Evolutionary conservation across 2,113 vertebrate genomes (phyloP).

Genomic region (Oophaga pumilio): DNA sequence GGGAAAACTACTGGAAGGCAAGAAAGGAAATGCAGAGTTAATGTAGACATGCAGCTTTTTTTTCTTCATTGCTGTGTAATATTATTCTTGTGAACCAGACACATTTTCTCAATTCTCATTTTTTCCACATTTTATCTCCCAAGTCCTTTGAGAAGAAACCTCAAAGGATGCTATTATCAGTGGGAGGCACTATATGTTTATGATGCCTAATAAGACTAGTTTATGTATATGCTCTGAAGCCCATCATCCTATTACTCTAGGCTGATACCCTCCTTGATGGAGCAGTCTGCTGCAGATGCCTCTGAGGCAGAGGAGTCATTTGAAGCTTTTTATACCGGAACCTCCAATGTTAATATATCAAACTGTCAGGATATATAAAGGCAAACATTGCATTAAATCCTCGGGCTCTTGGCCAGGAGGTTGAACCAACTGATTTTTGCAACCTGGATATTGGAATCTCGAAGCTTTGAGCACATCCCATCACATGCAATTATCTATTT

Average conservation of each 20-base stretch:
- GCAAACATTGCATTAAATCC: constrained; percentile 42
- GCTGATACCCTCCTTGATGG: constrained; percentile 13
- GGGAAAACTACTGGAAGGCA: background rate
- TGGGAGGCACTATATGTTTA: constrained; percentile 29
- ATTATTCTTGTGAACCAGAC: background rate
- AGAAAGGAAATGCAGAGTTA: background rate
- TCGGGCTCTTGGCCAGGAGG: constrained; percentile 41
- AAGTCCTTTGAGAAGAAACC: constrained; percentile 7
- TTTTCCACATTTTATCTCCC: constrained; percentile 1
- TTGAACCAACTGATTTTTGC: constrained; percentile 29
- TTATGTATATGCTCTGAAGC: constrained; percentile 19
- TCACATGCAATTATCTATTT: constrained; percentile 23
- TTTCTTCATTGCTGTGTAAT: background rate
- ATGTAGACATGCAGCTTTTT: background rate
- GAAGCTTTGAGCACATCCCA: constrained; percentile 32
- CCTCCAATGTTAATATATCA: constrained; percentile 36
- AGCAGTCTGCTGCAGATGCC: constrained; percentile 33
- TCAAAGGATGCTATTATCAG: background rate
- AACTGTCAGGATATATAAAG: constrained; percentile 51
- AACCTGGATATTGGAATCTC: constrained; percentile 31
- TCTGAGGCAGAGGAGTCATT: constrained; percentile 36
- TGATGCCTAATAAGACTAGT: constrained; percentile 40
- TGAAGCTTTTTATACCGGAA: constrained; percentile 40
- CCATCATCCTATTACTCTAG: background rate
- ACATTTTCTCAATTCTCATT: background rate